Evolutionary conservation across 2,888 invertebrate species (phyloP).

Genomic region (Fragum fragum): DNA sequence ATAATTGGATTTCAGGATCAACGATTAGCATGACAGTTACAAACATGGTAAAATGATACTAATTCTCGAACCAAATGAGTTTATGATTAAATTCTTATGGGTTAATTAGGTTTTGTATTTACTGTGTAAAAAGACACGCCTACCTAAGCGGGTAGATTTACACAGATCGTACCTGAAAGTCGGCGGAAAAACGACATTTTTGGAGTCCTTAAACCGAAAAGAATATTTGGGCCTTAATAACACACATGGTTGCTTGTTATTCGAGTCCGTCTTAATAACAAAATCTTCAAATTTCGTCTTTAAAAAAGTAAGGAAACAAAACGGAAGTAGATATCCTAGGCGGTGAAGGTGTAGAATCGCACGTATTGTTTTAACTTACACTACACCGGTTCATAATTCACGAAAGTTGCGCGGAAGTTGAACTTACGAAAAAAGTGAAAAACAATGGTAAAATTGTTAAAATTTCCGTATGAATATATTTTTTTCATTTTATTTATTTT

Average conservation of each 20-base stretch:
- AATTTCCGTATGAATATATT: no score
- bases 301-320: background rate
- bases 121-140: constrained; percentile 26
- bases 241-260: background rate
- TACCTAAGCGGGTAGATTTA: background rate
- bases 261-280: no score
- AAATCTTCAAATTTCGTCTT: background rate
- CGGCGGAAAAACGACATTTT: constrained; percentile 62
- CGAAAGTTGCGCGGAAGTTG: background rate
- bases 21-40: no score
- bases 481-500: no score
- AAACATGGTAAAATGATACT: no score
- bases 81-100: no score
- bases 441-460: background rate
- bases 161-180: constrained; percentile 45
- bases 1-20: no score
- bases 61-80: no score
- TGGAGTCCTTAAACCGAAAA: background rate
- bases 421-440: background rate
- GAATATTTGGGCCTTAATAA: no score
- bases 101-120: no score
- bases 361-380: background rate
- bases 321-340: background rate
- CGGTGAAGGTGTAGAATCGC: background rate
- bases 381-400: background rate